Conservation (phyloP, 2,888 invertebrate species). For the Oasisia sp. region DNA sequence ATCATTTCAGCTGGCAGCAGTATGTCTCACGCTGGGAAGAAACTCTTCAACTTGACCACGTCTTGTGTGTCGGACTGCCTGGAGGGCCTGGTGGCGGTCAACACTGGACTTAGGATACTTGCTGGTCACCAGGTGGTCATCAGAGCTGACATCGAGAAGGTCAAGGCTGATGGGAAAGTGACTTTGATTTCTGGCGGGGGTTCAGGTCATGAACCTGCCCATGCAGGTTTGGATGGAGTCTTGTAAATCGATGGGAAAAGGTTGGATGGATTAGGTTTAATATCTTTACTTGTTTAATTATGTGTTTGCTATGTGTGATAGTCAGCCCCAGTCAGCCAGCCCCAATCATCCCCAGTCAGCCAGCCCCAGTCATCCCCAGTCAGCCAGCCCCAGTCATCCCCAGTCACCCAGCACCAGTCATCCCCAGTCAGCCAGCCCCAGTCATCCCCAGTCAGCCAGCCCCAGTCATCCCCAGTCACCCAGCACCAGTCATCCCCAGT, state of each 20-base stretch:
- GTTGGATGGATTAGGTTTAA: not conserved
- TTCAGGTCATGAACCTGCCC: slow-evolving; percentile 83
- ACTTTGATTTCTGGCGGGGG: slow-evolving; percentile 80
- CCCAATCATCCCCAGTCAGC: no score
- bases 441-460: no score
- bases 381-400: no score
- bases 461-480: no score
- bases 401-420: no score
- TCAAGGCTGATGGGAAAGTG: slow-evolving; percentile 69
- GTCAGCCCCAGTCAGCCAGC: no score
- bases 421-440: no score
- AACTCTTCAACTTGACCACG: slow-evolving; percentile 36
- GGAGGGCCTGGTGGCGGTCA: slow-evolving; percentile 47
- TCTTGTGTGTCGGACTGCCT: slow-evolving; percentile 40
- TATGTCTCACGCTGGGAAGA: slow-evolving; percentile 30
- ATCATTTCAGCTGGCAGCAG: not conserved
- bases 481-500: no score
- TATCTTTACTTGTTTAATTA: not conserved
- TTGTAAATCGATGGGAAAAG: not conserved
- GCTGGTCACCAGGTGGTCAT: slow-evolving; percentile 72
- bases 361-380: no score
- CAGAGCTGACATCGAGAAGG: slow-evolving; percentile 65
- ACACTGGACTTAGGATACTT: slow-evolving; percentile 68
- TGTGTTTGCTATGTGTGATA: no score
- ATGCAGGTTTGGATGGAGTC: slow-evolving; percentile 51